phyloP scores from a whole-genome alignment of 2,888 invertebrate species.

The Acleris laterana region DNA sequence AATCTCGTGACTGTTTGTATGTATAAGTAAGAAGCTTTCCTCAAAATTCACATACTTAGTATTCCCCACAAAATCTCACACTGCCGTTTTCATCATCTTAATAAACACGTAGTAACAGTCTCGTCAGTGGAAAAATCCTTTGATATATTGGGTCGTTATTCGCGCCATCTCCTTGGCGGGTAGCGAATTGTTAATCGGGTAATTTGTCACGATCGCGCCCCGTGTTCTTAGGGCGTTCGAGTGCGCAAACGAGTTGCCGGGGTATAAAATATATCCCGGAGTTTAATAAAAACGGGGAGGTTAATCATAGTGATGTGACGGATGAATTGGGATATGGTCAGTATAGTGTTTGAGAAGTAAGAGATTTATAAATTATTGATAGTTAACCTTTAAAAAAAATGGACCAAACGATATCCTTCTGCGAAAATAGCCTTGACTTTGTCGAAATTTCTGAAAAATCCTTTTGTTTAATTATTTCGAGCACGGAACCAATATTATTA shows the following conservation, averaged over 20 bases:
- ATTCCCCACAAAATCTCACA: slow-evolving; percentile 7
- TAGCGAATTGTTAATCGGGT: slow-evolving; percentile 79
- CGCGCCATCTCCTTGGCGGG: slow-evolving; percentile 74
- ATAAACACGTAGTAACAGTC: slow-evolving; percentile 67
- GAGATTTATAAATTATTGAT: too few species aligned
- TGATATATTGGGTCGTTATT: slow-evolving; percentile 82
- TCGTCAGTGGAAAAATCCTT: slow-evolving; percentile 78
- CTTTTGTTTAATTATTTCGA: too few species aligned
- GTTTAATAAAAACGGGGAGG: slow-evolving; percentile 30
- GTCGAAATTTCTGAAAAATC: too few species aligned
- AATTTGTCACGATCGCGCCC: slow-evolving; percentile 80
- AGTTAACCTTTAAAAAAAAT: too few species aligned
- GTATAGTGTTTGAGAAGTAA: too few species aligned
- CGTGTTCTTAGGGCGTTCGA: slow-evolving; percentile 69
- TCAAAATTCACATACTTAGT: too few species aligned
- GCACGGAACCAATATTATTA: too few species aligned
- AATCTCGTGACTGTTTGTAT: too few species aligned
- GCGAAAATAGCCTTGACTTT: too few species aligned
- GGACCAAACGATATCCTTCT: too few species aligned
- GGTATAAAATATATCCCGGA: slow-evolving; percentile 34
- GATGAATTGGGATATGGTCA: too few species aligned
- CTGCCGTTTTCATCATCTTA: slow-evolving; percentile 46
- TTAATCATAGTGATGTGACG: not conserved
- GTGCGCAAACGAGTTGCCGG: slow-evolving; percentile 46
- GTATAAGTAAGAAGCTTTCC: too few species aligned